These are phyloP conservation scores for Catocala sponsa DNA, from an alignment of 2,888 invertebrate genomes.

Conservation along the genomic window DNA sequence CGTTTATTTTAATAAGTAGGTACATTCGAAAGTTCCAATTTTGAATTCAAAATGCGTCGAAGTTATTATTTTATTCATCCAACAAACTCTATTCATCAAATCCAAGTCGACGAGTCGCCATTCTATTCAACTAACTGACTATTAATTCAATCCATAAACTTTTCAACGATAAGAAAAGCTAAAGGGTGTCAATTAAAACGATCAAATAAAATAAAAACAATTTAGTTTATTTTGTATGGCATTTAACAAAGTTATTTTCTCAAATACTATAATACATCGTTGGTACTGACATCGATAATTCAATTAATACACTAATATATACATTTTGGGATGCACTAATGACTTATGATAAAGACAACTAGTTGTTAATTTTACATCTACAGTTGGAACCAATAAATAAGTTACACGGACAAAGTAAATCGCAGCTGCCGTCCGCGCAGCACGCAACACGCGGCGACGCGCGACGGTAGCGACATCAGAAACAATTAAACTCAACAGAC, in stretches of 20 bases:
- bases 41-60: constrained; percentile 24
- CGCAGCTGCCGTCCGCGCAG: constrained; percentile 41
- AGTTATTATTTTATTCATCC: constrained; percentile 20
- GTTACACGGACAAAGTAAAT: constrained; percentile 67
- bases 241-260: constrained; percentile 81
- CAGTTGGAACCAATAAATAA: constrained; percentile 78
- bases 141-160: constrained; percentile 29
- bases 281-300: constrained; percentile 83
- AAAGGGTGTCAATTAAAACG: constrained; percentile 51
- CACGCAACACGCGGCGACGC: too few relatives aligned
- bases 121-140: constrained; percentile 27
- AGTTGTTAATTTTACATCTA: constrained; percentile 73
- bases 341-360: constrained; percentile 73
- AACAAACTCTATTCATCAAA: constrained; percentile 12
- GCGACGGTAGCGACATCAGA: constrained; percentile 48
- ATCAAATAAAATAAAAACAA: constrained; percentile 84
- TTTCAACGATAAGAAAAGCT: constrained; percentile 13
- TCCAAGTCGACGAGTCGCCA: constrained; percentile 27
- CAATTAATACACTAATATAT: constrained; percentile 78
- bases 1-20: constrained; percentile 24
- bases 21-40: constrained; percentile 37
- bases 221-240: constrained; percentile 83
- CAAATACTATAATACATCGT: constrained; percentile 82
- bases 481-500: constrained; percentile 78
- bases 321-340: constrained; percentile 72